Conservation (phyloP, 2,113 vertebrate species). For the Oreotrochilus melanogaster region DNA sequence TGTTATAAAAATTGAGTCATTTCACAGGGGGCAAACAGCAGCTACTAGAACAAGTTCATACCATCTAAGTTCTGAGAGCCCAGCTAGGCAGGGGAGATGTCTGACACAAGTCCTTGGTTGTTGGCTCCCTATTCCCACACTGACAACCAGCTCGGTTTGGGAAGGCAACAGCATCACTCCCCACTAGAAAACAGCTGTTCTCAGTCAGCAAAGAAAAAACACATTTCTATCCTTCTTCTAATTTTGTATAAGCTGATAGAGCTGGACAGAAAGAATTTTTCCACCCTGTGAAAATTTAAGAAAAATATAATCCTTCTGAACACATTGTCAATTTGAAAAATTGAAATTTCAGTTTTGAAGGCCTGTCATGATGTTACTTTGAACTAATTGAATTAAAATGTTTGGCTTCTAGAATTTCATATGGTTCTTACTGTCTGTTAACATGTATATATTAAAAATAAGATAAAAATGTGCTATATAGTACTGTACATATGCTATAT, state of each 20-base stretch:
- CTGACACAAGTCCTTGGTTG: background rate
- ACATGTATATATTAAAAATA: background rate
- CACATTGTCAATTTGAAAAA: background rate
- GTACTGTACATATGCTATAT: background rate
- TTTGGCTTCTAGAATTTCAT: background rate
- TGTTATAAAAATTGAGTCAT: background rate
- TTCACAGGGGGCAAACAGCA: background rate
- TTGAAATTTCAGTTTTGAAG: background rate
- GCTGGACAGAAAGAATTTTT: background rate
- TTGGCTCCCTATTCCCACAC: background rate
- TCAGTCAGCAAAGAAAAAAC: background rate
- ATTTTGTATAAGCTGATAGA: background rate
- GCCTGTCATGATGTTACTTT: background rate
- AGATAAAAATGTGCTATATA: background rate
- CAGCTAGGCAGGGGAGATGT: background rate
- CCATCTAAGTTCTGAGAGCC: background rate
- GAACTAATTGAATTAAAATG: background rate
- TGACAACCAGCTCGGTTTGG: background rate
- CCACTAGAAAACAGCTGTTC: background rate
- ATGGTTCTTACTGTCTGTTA: background rate
- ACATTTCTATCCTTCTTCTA: background rate
- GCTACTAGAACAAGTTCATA: background rate
- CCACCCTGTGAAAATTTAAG: background rate
- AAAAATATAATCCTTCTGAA: background rate
- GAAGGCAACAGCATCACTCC: background rate